Evolutionary conservation across 2,797 vertebrate genomes (phyloP), one percentile per base, ranked within the genome.

Genomic region (Pangasius sanitwongsei): DNA sequence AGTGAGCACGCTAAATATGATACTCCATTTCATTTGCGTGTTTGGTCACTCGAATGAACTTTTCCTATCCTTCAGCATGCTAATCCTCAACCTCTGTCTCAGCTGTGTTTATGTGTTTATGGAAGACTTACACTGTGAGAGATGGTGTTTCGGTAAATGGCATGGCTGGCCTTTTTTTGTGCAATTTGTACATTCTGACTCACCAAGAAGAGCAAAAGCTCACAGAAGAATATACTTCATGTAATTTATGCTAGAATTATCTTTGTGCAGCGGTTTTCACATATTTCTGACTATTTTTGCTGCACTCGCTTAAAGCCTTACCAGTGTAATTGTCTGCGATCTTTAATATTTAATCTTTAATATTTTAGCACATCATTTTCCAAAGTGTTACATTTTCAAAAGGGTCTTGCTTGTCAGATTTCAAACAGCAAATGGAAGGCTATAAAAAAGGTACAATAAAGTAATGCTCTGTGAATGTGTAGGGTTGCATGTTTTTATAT

Each of bases 11-110:
- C 93, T 94, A 95, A 95, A 94, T 93, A 94, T 92, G 91, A 94
- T 95, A 94, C 95, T 94, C 92, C 92, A 93, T 95, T 95, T 95
- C 92, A 94, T 93, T 95, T 91, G 93, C 92, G 94, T 92, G 92
- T 92, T 94, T 92, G 91, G 93, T 91, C 94, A 95, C 41, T 95
- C 90, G 87, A 92, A 88, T 92, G 94, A 94, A 94, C 94, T 93
- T 93, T 91, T 92, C 61, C 92, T 90, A 92, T 91, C 91, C 92
- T 91, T 88, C 86, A 92, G 91, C 82, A 11, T 90, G 86, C 83
- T 87, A 82, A 92, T 93, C 70, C 69, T 90, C 93, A 93, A 50
- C 86, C 50, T 63, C 86, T 34, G 84, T 61, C 75, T 72, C 65
- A 20, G 25, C 75, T n/a, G 41, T 86, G 84, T 86, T 89, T 82